A percentile compares a stretch with the other conserved stretches of the same genome.
Conservation (phyloP, 1,140 invertebrate genomes). For the Drosophila nikananu region DNA sequence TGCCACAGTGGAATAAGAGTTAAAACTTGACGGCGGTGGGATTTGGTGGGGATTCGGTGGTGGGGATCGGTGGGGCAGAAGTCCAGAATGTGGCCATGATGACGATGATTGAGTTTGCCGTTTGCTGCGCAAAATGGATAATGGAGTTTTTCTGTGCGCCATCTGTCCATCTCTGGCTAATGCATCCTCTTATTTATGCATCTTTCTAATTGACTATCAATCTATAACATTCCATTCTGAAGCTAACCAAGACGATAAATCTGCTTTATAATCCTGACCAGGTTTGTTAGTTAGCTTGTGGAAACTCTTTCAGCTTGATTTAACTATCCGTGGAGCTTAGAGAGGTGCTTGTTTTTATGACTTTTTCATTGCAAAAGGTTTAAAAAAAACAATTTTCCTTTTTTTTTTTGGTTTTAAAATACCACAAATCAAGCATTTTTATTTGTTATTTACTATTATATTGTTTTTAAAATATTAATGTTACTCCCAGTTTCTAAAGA, state of each 20-base stretch:
- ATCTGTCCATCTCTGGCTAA: conserved; percentile 41
- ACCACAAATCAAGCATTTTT: too few relatives aligned
- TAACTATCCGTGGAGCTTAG: neutral
- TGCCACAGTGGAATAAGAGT: conserved; percentile 48
- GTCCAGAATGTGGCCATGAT: conserved; percentile 46
- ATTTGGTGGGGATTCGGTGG: neutral
- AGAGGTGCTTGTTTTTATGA: neutral
- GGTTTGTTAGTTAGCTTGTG: neutral
- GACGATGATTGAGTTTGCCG: conserved; percentile 49
- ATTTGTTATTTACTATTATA: too few relatives aligned
- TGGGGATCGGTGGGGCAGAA: conserved; percentile 2
- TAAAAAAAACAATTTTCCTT: neutral
- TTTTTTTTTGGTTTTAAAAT: neutral
- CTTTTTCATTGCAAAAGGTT: neutral
- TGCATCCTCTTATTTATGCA: conserved; percentile 47
- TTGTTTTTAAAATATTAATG: too few relatives aligned
- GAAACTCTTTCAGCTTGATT: neutral
- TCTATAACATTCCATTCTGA: conserved; percentile 21
- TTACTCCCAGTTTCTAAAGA: too few relatives aligned
- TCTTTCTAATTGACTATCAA: conserved; percentile 46
- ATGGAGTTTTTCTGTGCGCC: conserved; percentile 28
- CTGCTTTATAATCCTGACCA: conserved; percentile 25
- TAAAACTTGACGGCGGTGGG: neutral
- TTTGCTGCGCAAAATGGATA: conserved; percentile 32
- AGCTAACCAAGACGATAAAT: conserved; percentile 20